Conservation (phyloP, 2,797 vertebrate genomes). For the Anniella stebbinsi region DNA sequence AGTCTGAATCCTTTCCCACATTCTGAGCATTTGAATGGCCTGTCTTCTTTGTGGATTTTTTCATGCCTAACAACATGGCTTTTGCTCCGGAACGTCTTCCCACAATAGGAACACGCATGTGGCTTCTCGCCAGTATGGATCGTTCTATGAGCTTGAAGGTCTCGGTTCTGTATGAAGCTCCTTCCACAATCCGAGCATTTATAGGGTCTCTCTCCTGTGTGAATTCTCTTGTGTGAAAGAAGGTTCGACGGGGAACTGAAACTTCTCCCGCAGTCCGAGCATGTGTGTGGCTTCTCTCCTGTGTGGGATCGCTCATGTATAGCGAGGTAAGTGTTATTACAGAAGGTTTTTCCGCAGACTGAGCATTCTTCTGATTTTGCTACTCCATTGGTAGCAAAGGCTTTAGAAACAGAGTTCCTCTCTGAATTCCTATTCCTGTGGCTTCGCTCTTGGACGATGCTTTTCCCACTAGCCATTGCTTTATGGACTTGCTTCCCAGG, state of each 20-base stretch:
- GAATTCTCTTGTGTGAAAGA: constrained; percentile 10
- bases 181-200: neutral
- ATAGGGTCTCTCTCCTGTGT: neutral
- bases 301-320: constrained; percentile 16
- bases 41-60: constrained; percentile 49
- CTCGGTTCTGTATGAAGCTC: neutral
- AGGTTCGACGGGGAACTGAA: neutral
- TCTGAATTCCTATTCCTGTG: neutral
- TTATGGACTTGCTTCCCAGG: neutral
- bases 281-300: neutral
- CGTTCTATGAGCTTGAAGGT: neutral
- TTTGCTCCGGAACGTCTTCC: constrained; percentile 66
- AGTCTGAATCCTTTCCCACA: constrained; percentile 60
- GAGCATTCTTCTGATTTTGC: constrained; percentile 17
- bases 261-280: neutral
- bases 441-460: neutral
- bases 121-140: constrained; percentile 32
- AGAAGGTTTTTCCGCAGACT: constrained; percentile 16
- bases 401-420: neutral
- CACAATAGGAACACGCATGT: constrained; percentile 64
- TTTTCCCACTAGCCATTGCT: neutral
- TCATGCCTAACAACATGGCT: constrained; percentile 59
- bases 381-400: neutral
- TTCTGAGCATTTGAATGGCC: neutral
- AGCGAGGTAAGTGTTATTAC: constrained; percentile 12